Evolutionary conservation across 2,113 vertebrate species (phyloP).

Genomic region (Vidua chalybeata): DNA sequence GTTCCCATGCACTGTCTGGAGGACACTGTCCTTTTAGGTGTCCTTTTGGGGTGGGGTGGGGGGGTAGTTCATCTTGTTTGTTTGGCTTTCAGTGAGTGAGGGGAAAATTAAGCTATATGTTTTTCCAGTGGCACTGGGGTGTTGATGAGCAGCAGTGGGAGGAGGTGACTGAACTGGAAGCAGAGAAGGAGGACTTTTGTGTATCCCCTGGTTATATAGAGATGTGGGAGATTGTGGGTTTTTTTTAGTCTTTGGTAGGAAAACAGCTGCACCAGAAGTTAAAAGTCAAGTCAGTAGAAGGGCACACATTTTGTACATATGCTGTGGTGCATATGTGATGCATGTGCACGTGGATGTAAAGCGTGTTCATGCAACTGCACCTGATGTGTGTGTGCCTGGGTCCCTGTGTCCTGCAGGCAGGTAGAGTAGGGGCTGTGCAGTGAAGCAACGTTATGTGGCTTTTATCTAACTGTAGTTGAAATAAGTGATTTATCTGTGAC

Average conservation of each 20-base stretch:
- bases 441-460: rapidly evolving
- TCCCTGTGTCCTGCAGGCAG: rapidly evolving
- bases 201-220: neutral
- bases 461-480: neutral
- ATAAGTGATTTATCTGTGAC: neutral
- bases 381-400: neutral
- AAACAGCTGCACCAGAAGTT: neutral
- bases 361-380: rapidly evolving
- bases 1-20: neutral
- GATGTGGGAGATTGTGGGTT: neutral
- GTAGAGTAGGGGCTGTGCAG: neutral
- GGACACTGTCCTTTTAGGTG: neutral
- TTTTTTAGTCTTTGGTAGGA: neutral
- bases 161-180: neutral
- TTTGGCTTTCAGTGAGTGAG: neutral
- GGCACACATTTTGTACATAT: neutral
- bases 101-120: neutral
- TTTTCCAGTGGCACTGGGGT: neutral
- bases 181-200: neutral
- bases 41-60: neutral
- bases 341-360: neutral
- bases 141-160: neutral
- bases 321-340: neutral
- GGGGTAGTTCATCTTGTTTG: neutral
- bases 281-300: neutral